Base-by-base conservation (phyloP, 2,797 vertebrate species). In the Nannoperca obscura region DNA sequence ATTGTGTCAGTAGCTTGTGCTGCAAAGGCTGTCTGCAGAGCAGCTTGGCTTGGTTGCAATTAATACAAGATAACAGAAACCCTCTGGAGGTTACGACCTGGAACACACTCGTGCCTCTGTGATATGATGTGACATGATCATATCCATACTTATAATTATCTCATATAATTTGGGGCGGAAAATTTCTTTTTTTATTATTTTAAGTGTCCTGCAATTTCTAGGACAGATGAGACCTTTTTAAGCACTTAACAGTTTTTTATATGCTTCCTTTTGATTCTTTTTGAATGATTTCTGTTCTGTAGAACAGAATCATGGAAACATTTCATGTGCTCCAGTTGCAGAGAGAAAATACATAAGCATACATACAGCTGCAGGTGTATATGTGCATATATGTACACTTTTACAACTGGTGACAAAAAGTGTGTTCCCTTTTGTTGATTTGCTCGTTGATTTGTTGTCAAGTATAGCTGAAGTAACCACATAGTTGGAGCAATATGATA, bases 41-140 rank as follows among this genome's bases (percentile, higher is more conserved):
- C 57, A 47, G 76, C 72, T 74, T 72, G 44, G 32, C 71, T 74
- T 63, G 19, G 63, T 38, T 65, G 49, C 72, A 88, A 89, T 87
- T 84, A 83, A 89, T 83, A 80, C 32, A 59, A 57, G 54, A 82
- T 81, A 74, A 78, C 32, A 67, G 34, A 63, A 85, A 75, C 50
- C 54, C 76, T 81, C 53, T 15, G n/a, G 76, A 84, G 84, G 64
- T 50, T 47, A 4, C 6, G 20, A 58, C 74, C 72, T 65, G 57
- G 66, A 19, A 52, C 62, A 42, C 15, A 44, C 74, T 53, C 54
- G 13, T n/a, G 10, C 66, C 63, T 73, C 63, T 40, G 6, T 64
- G 53, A 30, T 50, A 12, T n/a, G 5, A 58, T 77, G 63, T 74
- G 70, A 49, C 60, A 68, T 17, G 22, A 83, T 27, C 24, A 27